These are phyloP conservation scores for Polydrusus pterygomalis DNA, from an alignment of 2,888 invertebrate species.

Conservation along the genomic window DNA sequence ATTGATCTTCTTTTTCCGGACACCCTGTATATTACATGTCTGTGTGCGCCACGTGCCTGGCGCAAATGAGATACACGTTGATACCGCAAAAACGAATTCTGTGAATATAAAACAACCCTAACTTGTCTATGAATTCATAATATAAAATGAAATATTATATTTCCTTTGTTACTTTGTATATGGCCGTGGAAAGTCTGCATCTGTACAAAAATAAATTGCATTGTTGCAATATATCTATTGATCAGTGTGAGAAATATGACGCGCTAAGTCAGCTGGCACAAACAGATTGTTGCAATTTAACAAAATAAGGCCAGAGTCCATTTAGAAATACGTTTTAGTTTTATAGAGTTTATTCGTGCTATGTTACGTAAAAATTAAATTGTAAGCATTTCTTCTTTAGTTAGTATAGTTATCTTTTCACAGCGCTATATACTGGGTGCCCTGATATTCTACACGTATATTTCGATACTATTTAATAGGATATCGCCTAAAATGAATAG, in stretches of 20 bases:
- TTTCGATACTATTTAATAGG: no score
- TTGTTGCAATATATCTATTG: constrained; percentile 22
- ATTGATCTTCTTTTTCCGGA: no score
- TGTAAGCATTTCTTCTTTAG: neutral
- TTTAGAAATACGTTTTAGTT: constrained; percentile 11
- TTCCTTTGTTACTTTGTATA: constrained; percentile 5
- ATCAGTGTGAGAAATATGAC: constrained; percentile 23
- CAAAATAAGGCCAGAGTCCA: constrained; percentile 2
- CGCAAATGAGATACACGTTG: no score
- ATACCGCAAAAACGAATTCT: neutral
- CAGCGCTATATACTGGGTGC: no score
- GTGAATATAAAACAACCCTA: neutral
- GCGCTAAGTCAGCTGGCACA: constrained; percentile 22
- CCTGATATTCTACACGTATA: no score
- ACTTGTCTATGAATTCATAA: neutral
- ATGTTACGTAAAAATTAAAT: neutral
- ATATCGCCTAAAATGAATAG: no score
- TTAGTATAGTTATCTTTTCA: neutral
- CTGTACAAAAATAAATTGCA: constrained; percentile 24
- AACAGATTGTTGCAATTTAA: constrained; percentile 20
- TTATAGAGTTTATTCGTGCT: neutral
- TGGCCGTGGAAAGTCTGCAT: neutral
- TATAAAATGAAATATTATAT: constrained; percentile 8
- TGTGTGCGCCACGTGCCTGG: no score
- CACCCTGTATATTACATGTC: no score